These are phyloP conservation scores for Andinoacara biseriatus DNA, from an alignment of 2,113 vertebrate genomes.

Conservation along the genomic window DNA sequence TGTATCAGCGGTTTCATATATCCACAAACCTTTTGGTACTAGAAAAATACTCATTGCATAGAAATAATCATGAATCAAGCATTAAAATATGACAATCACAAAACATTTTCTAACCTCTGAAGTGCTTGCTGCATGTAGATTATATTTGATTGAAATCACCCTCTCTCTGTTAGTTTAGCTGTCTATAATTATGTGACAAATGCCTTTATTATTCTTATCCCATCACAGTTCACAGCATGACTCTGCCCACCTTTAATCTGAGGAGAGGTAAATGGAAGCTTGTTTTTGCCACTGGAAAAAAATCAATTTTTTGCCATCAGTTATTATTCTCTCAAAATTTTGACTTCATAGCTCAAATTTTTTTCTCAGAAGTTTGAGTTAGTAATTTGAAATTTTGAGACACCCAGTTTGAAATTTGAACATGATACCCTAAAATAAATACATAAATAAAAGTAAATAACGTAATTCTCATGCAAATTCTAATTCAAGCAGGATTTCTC, in stretches of 20 bases:
- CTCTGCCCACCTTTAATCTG: not conserved
- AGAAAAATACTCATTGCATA: not conserved
- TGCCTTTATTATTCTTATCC: not conserved
- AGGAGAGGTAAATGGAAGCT: not conserved
- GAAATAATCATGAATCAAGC: too few relatives aligned
- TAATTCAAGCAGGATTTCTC: not conserved
- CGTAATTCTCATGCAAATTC: not conserved
- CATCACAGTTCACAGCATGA: not conserved
- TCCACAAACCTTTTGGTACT: not conserved
- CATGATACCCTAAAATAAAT: too few relatives aligned
- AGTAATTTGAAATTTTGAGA: not conserved
- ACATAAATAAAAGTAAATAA: too few relatives aligned
- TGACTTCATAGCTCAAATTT: not conserved
- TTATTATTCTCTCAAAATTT: not conserved
- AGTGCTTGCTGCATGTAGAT: not conserved
- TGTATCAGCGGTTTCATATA: not conserved
- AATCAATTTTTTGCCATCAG: not conserved
- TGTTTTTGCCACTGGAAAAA: not conserved
- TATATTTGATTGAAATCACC: not conserved
- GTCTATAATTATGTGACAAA: too few relatives aligned
- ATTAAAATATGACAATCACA: not conserved
- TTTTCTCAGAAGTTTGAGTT: not conserved
- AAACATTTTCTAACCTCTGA: not conserved
- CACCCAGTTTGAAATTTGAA: not conserved
- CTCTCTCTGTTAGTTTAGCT: not conserved